phyloP scores from a whole-genome alignment of 2,888 invertebrate species.

The Drosophila kanekoi region DNA sequence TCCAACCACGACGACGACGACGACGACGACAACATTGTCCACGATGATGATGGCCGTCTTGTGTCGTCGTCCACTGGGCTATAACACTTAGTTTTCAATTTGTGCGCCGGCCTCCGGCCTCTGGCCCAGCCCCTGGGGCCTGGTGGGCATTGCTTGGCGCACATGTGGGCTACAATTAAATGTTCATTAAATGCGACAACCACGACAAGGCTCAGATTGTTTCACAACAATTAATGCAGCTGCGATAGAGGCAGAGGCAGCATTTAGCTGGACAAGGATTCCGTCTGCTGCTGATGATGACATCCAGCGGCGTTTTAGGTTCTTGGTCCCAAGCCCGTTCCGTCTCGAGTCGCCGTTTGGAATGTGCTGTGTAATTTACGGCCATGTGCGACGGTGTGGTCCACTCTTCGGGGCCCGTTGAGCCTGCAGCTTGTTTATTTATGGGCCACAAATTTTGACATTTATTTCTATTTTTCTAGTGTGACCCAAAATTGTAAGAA shows the following conservation, averaged over 20 bases:
- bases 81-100: constrained; percentile 72
- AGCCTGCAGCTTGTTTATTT: constrained; percentile 51
- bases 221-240: constrained; percentile 65
- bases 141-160: constrained; percentile 65
- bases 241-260: not conserved
- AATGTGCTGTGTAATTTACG: constrained; percentile 74
- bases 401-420: not conserved
- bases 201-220: constrained; percentile 62
- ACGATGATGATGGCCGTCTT: constrained; percentile 29
- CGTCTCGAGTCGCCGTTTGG: constrained; percentile 4
- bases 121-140: constrained; percentile 11
- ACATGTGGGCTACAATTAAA: constrained; percentile 76
- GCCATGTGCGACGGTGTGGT: constrained; percentile 38
- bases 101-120: constrained; percentile 39
- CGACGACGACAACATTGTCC: constrained; percentile 21
- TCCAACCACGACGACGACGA: constrained; percentile 6
- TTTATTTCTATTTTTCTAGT: constrained; percentile 56
- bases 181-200: constrained; percentile 77
- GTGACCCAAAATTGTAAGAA: not conserved
- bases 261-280: constrained; percentile 12
- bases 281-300: constrained; percentile 62
- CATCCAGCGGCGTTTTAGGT: constrained; percentile 47
- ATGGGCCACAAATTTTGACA: constrained; percentile 70
- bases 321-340: constrained; percentile 1
- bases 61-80: constrained; percentile 42